Base-by-base conservation (phyloP, 2,113 vertebrate species). In the Epinephelus moara region DNA sequence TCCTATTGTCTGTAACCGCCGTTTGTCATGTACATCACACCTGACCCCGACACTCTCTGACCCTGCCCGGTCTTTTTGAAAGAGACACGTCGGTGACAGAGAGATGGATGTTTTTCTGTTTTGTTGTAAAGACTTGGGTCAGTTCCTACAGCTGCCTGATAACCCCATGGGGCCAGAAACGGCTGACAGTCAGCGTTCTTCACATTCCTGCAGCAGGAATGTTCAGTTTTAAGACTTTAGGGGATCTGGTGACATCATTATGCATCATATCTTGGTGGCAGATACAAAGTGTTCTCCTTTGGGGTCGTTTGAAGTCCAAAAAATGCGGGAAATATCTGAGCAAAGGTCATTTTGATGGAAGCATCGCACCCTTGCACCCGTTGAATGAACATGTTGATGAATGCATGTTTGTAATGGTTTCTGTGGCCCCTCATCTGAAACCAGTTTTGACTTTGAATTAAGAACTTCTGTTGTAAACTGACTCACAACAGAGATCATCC, bases 261-360 rank as follows among this genome's bases (percentile, higher is more conserved):
- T 76, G 80, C 84, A 82, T 91, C 88, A 86, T 83, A 87, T 93
- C 89, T 89, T 88, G 78, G 45, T 86, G 76, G 73, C 23, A 71
- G 81, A 60, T 13, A 50, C 33, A 37, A 33, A 4, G 30, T 42
- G 13, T 25, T 9, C 63, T 71, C 78, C 59, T 1, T 6, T 42
- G 83, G 60, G 15, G 47, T 67, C 37, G 57, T 90, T 82, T 89
- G 84, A 83, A 88, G 82, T 88, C 57, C 23, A 74, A 70, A 80
- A 56, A 85, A 81, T 45, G 75, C 81, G 89, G 88, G 85, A 89
- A 81, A 70, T 56, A 18, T 72, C 61, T 25, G 37, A 73, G 57
- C 69, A 84, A 45, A 82, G 75, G 82, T 79, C 87, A 69, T 0
- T 50, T 37, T 45, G 61, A 79, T 77, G 72, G 72, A 77, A 66